Conservation (phyloP, 2,113 vertebrate genomes). For the Mormyrus lacerda region DNA sequence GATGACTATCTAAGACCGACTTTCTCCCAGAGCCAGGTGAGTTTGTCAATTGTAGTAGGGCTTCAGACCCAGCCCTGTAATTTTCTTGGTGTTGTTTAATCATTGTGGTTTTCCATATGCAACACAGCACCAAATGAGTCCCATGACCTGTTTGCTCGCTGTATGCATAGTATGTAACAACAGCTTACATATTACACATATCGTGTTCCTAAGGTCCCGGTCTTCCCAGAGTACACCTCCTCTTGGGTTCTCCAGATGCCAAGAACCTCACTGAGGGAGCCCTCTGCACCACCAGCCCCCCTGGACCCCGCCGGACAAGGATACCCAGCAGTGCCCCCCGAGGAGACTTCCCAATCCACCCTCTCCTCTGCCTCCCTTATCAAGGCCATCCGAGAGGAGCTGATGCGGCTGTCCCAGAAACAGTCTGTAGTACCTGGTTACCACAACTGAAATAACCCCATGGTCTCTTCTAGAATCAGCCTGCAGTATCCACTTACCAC, state of each 20-base stretch:
- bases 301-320: constrained; percentile 70
- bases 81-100: background rate
- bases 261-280: constrained; percentile 76
- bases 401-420: constrained; percentile 91
- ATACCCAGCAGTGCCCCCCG: constrained; percentile 71
- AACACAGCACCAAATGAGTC: background rate
- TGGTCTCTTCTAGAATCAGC: background rate
- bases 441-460: background rate
- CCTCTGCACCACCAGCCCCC: constrained; percentile 74
- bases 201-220: constrained; percentile 64
- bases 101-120: background rate
- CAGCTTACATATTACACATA: constrained; percentile 16
- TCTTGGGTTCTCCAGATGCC: constrained; percentile 87
- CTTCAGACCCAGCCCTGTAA: background rate
- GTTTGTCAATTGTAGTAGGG: constrained; percentile 38
- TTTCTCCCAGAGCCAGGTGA: constrained; percentile 76
- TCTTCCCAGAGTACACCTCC: constrained; percentile 82
- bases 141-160: background rate
- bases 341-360: constrained; percentile 75
- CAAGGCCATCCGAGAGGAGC: constrained; percentile 95
- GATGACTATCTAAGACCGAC: constrained; percentile 66
- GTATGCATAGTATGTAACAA: background rate
- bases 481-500: background rate
- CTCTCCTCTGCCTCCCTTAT: constrained; percentile 94
- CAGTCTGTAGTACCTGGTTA: constrained; percentile 65